A percentile compares a stretch with the other conserved stretches of the same genome.
Conservation (phyloP, 2,888 invertebrate genomes). For the Leptopilina drosophilae region DNA sequence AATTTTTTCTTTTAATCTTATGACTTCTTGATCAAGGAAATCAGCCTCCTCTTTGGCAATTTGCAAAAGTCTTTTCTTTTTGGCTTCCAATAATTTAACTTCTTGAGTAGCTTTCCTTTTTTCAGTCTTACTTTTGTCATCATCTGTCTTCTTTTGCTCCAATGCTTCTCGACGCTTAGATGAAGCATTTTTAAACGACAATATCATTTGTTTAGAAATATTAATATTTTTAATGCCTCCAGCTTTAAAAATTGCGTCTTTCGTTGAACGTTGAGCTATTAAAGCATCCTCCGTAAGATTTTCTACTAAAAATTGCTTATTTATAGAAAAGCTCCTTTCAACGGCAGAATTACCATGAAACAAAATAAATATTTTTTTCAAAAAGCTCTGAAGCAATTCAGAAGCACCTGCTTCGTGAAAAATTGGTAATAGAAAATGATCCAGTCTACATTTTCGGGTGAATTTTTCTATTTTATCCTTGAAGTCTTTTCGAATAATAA, state of each 20-base stretch:
- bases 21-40: neutral
- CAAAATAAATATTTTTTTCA: slow-evolving; percentile 40
- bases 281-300: slow-evolving; percentile 40
- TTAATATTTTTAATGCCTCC: slow-evolving; percentile 13
- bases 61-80: slow-evolving; percentile 1
- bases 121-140: neutral
- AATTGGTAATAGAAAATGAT: slow-evolving; percentile 36
- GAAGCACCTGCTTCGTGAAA: slow-evolving; percentile 27
- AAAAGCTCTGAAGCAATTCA: neutral
- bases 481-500: neutral
- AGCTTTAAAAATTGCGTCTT: slow-evolving; percentile 2
- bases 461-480: slow-evolving; percentile 20
- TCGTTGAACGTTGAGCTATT: slow-evolving; percentile 40
- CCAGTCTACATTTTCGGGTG: neutral
- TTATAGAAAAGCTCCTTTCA: slow-evolving; percentile 44
- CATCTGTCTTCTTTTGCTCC: neutral
- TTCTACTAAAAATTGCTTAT: slow-evolving; percentile 45
- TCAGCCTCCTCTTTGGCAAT: neutral
- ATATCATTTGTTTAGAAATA: neutral
- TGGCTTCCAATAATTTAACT: neutral
- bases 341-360: slow-evolving; percentile 43
- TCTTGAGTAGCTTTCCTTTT: neutral
- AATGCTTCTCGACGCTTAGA: neutral
- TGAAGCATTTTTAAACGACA: neutral
- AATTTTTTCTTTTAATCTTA: neutral